Percentiles rank a stretch among this genome's conserved stretches.
phyloP scores from a whole-genome alignment of 23 tunicate genomes.

The Clavelina lepadiformis region DNA sequence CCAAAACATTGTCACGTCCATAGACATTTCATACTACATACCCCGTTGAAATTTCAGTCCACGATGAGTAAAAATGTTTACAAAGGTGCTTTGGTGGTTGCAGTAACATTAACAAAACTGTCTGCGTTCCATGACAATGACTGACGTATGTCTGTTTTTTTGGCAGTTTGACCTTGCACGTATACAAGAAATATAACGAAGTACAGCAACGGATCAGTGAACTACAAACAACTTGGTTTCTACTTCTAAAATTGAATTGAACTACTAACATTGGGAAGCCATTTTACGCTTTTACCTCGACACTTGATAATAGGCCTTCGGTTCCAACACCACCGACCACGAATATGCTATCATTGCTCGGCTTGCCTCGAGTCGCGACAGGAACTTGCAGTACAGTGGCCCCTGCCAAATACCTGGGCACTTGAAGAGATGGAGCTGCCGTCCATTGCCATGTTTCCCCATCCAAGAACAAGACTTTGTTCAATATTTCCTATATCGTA shows the following conservation, averaged over 20 bases:
- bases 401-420: slow-evolving; percentile 45
- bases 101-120: too few species aligned
- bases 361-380: background rate
- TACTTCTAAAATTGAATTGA: background rate
- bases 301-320: slow-evolving; percentile 44
- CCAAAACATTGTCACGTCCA: too few species aligned
- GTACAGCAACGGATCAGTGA: too few species aligned
- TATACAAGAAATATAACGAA: too few species aligned
- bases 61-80: too few species aligned
- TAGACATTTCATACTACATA: too few species aligned
- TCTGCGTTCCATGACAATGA: too few species aligned
- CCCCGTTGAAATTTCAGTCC: too few species aligned
- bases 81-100: too few species aligned
- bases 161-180: too few species aligned
- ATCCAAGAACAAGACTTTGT: slow-evolving; percentile 20
- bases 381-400: slow-evolving; percentile 16
- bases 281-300: slow-evolving; percentile 81
- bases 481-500: slow-evolving; percentile 44
- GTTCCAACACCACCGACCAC: slow-evolving; percentile 70
- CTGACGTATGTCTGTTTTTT: too few species aligned
- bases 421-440: slow-evolving; percentile 4
- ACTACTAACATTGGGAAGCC: background rate
- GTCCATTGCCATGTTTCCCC: slow-evolving; percentile 41
- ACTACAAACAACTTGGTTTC: too few species aligned
- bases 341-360: slow-evolving; percentile 21